phyloP scores from a whole-genome alignment of 2,797 vertebrate genomes.

The Kryptolebias ocellatus region DNA sequence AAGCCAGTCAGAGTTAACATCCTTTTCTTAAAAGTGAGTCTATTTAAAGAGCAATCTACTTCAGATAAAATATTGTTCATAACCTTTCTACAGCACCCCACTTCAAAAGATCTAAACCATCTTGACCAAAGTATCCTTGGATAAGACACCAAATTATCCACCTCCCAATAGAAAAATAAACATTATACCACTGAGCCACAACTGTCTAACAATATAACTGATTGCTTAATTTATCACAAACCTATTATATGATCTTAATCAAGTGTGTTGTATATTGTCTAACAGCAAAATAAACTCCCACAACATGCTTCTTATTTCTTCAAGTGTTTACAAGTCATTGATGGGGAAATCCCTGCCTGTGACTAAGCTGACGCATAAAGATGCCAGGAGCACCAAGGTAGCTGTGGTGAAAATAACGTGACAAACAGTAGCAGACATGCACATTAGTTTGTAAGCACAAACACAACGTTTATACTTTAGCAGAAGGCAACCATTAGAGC shows the following conservation, averaged over 20 bases:
- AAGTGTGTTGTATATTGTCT: neutral
- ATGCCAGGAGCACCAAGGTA: constrained; percentile 10
- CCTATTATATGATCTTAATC: no score
- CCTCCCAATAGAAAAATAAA: neutral
- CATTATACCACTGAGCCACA: neutral
- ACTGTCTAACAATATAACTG: no score
- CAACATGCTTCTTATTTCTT: constrained; percentile 9
- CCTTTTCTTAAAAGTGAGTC: no score
- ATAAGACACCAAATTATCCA: neutral
- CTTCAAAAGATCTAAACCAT: no score
- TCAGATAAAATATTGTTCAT: no score
- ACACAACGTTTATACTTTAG: constrained; percentile 36
- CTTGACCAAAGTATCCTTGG: no score
- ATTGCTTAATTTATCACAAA: no score
- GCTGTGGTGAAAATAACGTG: constrained; percentile 31
- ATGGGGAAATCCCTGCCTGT: constrained; percentile 30
- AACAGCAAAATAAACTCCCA: constrained; percentile 6
- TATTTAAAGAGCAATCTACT: no score
- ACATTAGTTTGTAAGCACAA: constrained; percentile 17
- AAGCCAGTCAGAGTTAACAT: no score
- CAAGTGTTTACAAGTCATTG: constrained; percentile 19
- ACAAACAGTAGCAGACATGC: constrained; percentile 32
- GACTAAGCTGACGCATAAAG: constrained; percentile 20
- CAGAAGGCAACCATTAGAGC: constrained; percentile 66
- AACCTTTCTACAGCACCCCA: no score